These are phyloP conservation scores for Lepeophtheirus nordmannii DNA, from an alignment of 2,888 invertebrate species.

Conservation along the genomic window DNA sequence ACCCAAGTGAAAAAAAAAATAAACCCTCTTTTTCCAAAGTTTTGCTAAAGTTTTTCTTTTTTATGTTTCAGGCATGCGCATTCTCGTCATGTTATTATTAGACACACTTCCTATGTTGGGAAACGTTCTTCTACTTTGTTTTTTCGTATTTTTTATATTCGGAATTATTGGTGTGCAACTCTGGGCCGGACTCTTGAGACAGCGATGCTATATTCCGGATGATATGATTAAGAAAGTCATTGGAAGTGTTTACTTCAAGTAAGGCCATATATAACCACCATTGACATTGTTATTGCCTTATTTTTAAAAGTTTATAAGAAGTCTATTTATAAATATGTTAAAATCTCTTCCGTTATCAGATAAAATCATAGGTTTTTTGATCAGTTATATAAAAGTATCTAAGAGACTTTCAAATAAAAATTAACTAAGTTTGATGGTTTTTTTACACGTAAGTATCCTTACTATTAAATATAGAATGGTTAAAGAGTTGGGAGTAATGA, in stretches of 20 bases:
- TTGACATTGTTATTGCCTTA: background rate
- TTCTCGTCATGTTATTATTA: slow-evolving; percentile 89
- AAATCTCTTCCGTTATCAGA: too few species aligned
- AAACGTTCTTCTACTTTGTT: slow-evolving; percentile 85
- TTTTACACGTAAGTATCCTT: too few species aligned
- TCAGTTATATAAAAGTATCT: too few species aligned
- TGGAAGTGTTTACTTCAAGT: slow-evolving; percentile 14
- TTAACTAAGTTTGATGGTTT: too few species aligned
- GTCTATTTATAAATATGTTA: too few species aligned
- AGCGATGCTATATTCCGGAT: slow-evolving; percentile 51
- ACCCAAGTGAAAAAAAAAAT: too few species aligned
- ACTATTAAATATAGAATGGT: too few species aligned
- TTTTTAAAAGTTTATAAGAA: background rate
- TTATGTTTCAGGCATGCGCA: slow-evolving; percentile 68
- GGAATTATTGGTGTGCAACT: slow-evolving; percentile 96
- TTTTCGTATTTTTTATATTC: slow-evolving; percentile 99
- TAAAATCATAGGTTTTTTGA: too few species aligned
- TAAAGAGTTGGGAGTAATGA: too few species aligned
- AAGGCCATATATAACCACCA: background rate
- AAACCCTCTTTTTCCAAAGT: too few species aligned
- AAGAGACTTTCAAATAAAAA: too few species aligned
- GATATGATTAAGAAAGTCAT: background rate
- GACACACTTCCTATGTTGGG: slow-evolving; percentile 99
- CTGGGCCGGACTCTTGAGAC: slow-evolving; percentile 93
- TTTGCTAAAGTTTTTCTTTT: too few species aligned